phyloP scores from a whole-genome alignment of 2,888 invertebrate species.

The Chymomyza caudatula region DNA sequence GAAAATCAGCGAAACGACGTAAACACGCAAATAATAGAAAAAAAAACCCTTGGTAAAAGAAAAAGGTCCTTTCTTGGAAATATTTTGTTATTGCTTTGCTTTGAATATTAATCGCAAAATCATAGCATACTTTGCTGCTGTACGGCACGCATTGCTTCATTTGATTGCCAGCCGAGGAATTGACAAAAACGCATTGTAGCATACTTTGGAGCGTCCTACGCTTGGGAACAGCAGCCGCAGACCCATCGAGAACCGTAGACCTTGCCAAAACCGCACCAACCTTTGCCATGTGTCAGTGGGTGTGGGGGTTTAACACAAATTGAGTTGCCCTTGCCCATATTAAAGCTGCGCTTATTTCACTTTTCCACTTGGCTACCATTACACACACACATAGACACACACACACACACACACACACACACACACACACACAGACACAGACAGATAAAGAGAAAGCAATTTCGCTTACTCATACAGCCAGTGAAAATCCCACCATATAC shows the following conservation, averaged over 20 bases:
- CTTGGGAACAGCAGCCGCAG: background rate
- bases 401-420: conserved; percentile 7
- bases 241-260: background rate
- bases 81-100: background rate
- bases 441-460: background rate
- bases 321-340: conserved; percentile 38
- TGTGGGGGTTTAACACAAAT: conserved; percentile 18
- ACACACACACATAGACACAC: conserved; percentile 23
- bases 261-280: background rate
- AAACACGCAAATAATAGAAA: background rate
- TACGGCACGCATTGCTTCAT: background rate
- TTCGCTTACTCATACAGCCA: background rate
- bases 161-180: background rate
- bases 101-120: background rate
- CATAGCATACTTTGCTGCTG: background rate
- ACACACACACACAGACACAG: background rate
- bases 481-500: conserved; percentile 49
- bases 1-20: background rate
- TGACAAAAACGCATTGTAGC: background rate
- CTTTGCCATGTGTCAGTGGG: background rate
- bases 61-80: background rate
- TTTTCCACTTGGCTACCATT: conserved; percentile 50
- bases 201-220: background rate
- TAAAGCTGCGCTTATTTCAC: conserved; percentile 59
- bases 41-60: background rate